Base-by-base conservation (phyloP, 2,888 invertebrate species). In the Strigamia maritima region DNA sequence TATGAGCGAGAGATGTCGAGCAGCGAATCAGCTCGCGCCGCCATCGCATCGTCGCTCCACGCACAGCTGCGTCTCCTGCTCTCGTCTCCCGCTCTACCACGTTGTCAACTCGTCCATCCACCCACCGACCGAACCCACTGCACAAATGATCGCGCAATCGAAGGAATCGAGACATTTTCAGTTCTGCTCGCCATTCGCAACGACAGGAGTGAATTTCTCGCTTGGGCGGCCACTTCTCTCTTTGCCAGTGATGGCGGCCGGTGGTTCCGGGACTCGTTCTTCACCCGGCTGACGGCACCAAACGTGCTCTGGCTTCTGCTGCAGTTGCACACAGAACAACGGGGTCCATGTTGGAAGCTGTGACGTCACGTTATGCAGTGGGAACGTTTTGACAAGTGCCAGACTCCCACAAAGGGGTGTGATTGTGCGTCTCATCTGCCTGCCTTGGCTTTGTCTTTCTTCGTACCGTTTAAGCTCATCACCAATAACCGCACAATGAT, bases 21-120 rank as follows among this genome's bases (percentile, higher is more conserved):
- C 75, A 75, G 75, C 75, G 75, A 75, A 75, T 75, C 75, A 75
- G 75, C 75, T 75, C 35, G 28, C 75, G 8, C 75, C 35, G 28
- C 75, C 31, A 28, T 28, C 75, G 75, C 75, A 12, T 75, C 75
- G 75, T 75, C 75, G 75, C 75, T 35, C 75, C 75, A 35, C 35
- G 31, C 75, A 35, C 75, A 35, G 75, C 26, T 75, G 31, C 31
- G 75, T 75, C 60, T 60, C 22, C 60, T 24, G 60, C 60, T n/a
- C 14, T 16, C 44, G 44, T 44, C 44, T 44, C 26, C 28, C 35
- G 75, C 75, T 28, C 16, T 8, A 2, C 28, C 75, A 35, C 75
- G 75, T 35, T 35, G 31, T 75, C 75, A 75, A 35, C 75, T 75
- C 75, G 28, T 75, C 75, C 26, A 35, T 6, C 28, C 60, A 24